Conservation (phyloP, 2,113 vertebrate species). For the Mustela lutreola region DNA sequence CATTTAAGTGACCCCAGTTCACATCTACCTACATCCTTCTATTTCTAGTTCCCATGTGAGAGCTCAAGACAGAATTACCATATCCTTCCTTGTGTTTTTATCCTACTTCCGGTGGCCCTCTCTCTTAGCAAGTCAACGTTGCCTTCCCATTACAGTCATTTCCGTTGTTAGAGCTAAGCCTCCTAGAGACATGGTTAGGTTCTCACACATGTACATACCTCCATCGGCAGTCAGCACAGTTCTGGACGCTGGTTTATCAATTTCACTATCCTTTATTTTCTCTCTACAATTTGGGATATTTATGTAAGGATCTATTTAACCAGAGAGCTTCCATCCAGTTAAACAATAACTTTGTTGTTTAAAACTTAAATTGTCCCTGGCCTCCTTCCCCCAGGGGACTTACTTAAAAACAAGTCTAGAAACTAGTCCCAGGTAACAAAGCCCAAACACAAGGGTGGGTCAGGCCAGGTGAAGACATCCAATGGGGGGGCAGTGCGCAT, state of each 20-base stretch:
- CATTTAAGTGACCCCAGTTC: neutral
- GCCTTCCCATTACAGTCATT: neutral
- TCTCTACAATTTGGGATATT: conserved; percentile 34
- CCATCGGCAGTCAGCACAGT: neutral
- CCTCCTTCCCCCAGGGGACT: too few species aligned
- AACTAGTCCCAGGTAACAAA: too few species aligned
- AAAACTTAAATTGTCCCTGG: too few species aligned
- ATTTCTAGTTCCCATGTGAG: conserved; percentile 21
- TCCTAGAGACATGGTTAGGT: neutral
- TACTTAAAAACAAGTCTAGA: too few species aligned
- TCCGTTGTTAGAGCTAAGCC: neutral
- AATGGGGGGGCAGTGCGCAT: too few species aligned
- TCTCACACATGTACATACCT: neutral
- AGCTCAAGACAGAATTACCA: conserved; percentile 14
- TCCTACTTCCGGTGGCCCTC: neutral
- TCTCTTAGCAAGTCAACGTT: neutral
- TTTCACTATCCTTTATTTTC: neutral
- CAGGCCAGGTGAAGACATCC: too few species aligned
- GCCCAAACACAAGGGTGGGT: too few species aligned
- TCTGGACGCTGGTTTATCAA: neutral
- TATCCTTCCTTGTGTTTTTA: neutral
- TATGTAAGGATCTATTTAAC: too few species aligned
- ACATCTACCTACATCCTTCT: neutral
- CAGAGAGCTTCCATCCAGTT: too few species aligned
- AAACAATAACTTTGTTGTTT: too few species aligned